Evolutionary conservation across 1,140 invertebrate species (phyloP).

Genomic region (Agrilus planipennis): DNA sequence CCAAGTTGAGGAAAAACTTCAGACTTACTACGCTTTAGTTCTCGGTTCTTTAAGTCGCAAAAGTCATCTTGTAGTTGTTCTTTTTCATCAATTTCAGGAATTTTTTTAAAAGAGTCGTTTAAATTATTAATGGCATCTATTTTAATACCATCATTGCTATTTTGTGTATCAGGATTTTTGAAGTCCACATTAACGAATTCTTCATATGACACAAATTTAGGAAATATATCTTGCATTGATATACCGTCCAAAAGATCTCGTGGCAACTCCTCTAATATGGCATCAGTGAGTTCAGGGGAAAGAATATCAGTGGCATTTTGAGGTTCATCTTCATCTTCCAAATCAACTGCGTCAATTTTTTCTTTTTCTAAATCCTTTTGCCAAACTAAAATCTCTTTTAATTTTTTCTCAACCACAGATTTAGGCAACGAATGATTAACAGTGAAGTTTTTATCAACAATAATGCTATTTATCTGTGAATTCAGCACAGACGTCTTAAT

Average conservation of each 20-base stretch:
- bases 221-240: conserved; percentile 67
- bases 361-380: conserved; percentile 36
- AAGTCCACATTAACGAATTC: conserved; percentile 25
- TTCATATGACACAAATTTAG: conserved; percentile 43
- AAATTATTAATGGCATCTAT: not conserved
- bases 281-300: conserved; percentile 69
- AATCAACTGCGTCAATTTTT: conserved; percentile 37
- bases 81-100: conserved; percentile 1
- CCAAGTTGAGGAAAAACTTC: conserved; percentile 41
- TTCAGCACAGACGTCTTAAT: conserved; percentile 60
- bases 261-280: conserved; percentile 70
- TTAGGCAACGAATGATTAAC: conserved; percentile 59
- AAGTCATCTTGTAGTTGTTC: conserved; percentile 1
- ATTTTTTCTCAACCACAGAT: conserved; percentile 44
- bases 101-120: not conserved
- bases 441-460: conserved; percentile 63
- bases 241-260: conserved; percentile 69
- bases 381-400: conserved; percentile 50
- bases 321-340: conserved; percentile 52
- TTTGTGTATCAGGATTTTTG: conserved; percentile 16
- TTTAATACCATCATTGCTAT: conserved; percentile 1
- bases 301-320: conserved; percentile 60
- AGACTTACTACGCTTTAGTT: conserved; percentile 49
- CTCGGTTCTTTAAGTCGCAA: conserved; percentile 30
- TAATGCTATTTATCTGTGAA: conserved; percentile 41